phyloP scores from a whole-genome alignment of 2,888 invertebrate genomes.

The Steinernema carpocapsae region DNA sequence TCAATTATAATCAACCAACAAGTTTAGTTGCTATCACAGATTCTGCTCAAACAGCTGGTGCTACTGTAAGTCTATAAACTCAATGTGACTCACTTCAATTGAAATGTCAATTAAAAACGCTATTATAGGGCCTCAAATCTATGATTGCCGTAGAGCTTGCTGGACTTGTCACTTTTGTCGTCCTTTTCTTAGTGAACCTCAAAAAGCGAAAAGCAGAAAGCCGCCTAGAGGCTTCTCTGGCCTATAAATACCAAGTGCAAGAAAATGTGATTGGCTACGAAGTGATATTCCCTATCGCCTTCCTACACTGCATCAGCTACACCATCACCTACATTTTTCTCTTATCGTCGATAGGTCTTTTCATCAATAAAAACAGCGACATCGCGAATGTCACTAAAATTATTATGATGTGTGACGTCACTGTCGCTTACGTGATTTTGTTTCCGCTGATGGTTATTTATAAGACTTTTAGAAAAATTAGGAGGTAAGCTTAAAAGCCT shows the following conservation, averaged over 20 bases:
- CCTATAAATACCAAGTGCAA: slow-evolving; percentile 10
- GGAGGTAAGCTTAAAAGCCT: not conserved
- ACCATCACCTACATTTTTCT: slow-evolving; percentile 1
- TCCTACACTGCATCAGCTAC: slow-evolving; percentile 19
- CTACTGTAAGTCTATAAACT: too few relatives aligned
- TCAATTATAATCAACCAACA: not conserved
- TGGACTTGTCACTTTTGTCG: not conserved
- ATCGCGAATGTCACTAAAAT: not conserved
- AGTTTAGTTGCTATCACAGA: not conserved
- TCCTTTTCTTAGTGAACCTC: not conserved
- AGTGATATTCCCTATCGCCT: slow-evolving; percentile 5
- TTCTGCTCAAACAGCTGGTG: not conserved
- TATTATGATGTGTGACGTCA: not conserved
- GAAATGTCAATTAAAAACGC: too few relatives aligned
- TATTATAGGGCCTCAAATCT: too few relatives aligned
- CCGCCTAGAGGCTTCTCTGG: not conserved
- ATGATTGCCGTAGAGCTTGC: not conserved
- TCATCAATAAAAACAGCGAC: not conserved
- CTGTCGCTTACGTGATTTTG: slow-evolving; percentile 13
- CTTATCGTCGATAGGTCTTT: not conserved
- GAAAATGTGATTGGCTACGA: slow-evolving; percentile 1
- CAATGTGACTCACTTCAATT: too few relatives aligned
- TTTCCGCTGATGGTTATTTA: not conserved
- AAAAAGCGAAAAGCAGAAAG: not conserved
- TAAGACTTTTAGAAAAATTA: not conserved